Conservation (phyloP, 2,888 invertebrate species). For the Arrhopalites spinosus region DNA sequence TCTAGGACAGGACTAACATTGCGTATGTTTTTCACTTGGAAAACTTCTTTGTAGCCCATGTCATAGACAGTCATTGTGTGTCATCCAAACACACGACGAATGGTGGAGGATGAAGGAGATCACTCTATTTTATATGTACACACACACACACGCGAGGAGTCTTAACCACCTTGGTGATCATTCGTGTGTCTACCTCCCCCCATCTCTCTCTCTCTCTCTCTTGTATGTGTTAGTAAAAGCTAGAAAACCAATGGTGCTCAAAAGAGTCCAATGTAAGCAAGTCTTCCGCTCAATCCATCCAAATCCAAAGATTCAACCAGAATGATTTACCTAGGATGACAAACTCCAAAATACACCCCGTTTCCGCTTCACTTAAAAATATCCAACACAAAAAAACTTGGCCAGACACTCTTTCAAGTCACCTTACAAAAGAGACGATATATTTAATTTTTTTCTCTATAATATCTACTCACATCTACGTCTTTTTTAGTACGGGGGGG, state of each 20-base stretch:
- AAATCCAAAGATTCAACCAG: conserved; percentile 1
- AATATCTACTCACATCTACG: too few relatives aligned
- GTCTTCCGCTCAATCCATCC: conserved; percentile 16
- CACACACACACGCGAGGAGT: not conserved
- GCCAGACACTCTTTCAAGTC: too few relatives aligned
- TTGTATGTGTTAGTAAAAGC: too few relatives aligned
- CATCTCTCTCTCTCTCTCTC: not conserved
- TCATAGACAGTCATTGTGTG: conserved; percentile 39
- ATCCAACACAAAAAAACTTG: not conserved
- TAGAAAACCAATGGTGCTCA: not conserved
- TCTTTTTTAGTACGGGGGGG: too few relatives aligned
- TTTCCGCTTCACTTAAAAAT: conserved; percentile 34
- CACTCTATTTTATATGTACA: not conserved
- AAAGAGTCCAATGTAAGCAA: not conserved
- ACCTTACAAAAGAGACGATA: too few relatives aligned
- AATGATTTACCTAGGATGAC: not conserved
- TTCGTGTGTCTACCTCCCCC: not conserved
- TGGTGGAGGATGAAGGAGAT: not conserved
- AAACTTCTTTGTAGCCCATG: conserved; percentile 39
- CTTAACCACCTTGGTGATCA: too few relatives aligned
- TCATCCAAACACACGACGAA: conserved; percentile 18
- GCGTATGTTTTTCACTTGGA: conserved; percentile 38
- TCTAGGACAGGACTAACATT: not conserved
- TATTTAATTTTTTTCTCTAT: too few relatives aligned
- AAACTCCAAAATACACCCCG: conserved; percentile 2